Evolutionary conservation across 92 coral and sea anemone species (phyloP).

Genomic region (Epizoanthus illoricatus): DNA sequence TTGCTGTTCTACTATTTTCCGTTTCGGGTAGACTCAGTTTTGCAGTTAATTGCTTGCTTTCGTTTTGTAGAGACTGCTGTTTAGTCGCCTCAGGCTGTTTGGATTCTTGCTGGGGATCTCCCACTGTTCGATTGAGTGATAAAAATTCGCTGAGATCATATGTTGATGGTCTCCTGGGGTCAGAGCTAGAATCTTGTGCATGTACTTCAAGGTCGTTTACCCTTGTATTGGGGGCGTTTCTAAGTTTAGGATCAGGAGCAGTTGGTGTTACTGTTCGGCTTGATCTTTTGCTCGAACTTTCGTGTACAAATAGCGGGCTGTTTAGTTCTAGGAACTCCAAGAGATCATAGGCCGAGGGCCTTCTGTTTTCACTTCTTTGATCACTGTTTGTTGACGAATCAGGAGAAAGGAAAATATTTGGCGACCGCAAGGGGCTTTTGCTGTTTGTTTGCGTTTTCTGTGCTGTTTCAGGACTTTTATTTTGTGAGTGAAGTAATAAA

Average conservation of each 20-base stretch:
- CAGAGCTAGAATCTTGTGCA: conserved; percentile 2
- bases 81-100: not conserved
- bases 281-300: conserved; percentile 13
- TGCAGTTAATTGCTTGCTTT: not conserved
- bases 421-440: not conserved
- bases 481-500: conserved; percentile 26
- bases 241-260: conserved; percentile 2
- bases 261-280: not conserved
- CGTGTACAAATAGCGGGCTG: conserved; percentile 1
- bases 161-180: conserved; percentile 56
- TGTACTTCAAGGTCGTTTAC: conserved; percentile 6
- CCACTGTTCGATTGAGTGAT: conserved; percentile 37
- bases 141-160: conserved; percentile 78
- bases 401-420: conserved; percentile 23
- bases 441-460: conserved; percentile 30
- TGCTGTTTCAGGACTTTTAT: conserved; percentile 21
- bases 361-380: conserved; percentile 39
- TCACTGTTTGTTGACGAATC: conserved; percentile 9
- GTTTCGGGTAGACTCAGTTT: conserved; percentile 8
- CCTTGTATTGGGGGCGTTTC: not conserved
- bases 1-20: not conserved
- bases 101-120: not conserved
- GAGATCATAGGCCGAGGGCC: conserved; percentile 69
- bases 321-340: conserved; percentile 69
- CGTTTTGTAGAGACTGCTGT: not conserved